Conservation (phyloP, 2,797 vertebrate genomes). For the Buphagus erythrorhynchus region DNA sequence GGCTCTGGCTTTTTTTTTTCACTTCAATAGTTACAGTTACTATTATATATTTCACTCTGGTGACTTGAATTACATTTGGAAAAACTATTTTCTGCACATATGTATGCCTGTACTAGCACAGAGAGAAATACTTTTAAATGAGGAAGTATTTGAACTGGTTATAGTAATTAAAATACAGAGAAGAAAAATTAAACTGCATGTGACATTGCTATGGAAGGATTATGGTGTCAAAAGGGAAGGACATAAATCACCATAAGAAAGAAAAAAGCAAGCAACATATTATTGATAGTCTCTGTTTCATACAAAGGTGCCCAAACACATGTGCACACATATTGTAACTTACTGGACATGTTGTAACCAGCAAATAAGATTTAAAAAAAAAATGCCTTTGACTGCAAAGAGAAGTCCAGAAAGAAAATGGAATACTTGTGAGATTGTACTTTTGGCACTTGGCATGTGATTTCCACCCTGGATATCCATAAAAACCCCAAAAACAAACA, state of each 20-base stretch:
- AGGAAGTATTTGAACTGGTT: slow-evolving; percentile 18
- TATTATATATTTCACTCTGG: background rate
- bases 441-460: background rate
- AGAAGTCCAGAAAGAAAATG: background rate
- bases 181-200: slow-evolving; percentile 11
- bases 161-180: slow-evolving; percentile 41
- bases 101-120: background rate
- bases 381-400: background rate
- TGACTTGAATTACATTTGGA: slow-evolving; percentile 16
- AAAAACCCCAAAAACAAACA: background rate
- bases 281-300: background rate
- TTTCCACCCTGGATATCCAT: fast-evolving
- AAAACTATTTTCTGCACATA: slow-evolving; percentile 12
- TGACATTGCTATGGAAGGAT: background rate
- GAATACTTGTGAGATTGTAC: background rate
- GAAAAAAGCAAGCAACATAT: background rate
- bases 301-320: background rate
- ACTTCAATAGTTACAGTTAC: background rate
- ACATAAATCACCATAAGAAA: background rate
- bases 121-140: slow-evolving; percentile 30
- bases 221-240: slow-evolving; percentile 32
- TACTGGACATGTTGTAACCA: background rate
- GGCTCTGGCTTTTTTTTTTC: background rate
- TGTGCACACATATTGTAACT: background rate
- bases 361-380: background rate